Base-by-base conservation (phyloP, 2,113 vertebrate genomes). In the Phaethornis superciliosus region DNA sequence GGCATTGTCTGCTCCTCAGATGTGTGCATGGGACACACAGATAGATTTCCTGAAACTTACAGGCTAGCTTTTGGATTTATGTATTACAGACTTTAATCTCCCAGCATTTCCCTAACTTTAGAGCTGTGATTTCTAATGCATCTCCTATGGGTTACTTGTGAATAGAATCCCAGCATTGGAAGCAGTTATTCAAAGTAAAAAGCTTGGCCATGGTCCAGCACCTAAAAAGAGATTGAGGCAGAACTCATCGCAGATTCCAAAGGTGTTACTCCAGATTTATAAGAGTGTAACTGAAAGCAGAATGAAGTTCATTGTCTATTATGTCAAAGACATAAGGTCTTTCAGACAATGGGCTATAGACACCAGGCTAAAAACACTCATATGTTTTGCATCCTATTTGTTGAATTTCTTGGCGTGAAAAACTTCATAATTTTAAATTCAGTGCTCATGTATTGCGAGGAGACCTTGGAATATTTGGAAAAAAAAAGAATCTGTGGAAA, bases 221-320 rank as follows among this genome's bases (percentile, higher is more conserved):
- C 33, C 51, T 78, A 77, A 87, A 85, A 90, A 72, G 52, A 94
- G 49, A 76, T 4, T 85, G 78, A 91, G 28, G 55, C 59, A 93
- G 70, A 85, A 81, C 32, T 92, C 86, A 65, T 89, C 88, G 90
- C 4, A 6, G 71, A 94, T 95, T 95, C 93, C 79, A 75, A 78
- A 89, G 93, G 94, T 95, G 94, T 88, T 91, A 59, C 24, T 94
- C 71, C 81, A 90, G 93, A 78, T 80, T 94, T 85, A 70, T 88
- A 55, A 5, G 46, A 77, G 16, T 27, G 44, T 81, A 94, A 91
- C 55, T 35, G 64, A 92, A 95, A 95, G 76, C 71, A 94, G 68
- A 83, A 89, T 79, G 87, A 88, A 95, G 37, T 77, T 77, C 7
- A 9, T 82, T 89, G 81, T 82, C 78, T 85, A 16, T 95, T 85